Evolutionary conservation across 2,113 vertebrate genomes (phyloP).

Genomic region (Hoplias malabaricus): DNA sequence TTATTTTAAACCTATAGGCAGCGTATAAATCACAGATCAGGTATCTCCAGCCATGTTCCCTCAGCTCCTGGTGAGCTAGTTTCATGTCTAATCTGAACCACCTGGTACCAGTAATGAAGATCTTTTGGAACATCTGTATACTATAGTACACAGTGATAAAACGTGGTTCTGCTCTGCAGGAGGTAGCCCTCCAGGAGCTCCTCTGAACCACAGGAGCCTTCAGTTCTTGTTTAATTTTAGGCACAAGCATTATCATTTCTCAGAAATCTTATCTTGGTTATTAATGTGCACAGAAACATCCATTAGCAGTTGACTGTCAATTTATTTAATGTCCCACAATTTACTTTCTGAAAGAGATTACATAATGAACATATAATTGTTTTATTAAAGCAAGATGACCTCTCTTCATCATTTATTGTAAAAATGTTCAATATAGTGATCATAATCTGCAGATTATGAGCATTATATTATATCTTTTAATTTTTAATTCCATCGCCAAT

Average conservation of each 20-base stretch:
- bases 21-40: not conserved
- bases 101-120: not conserved
- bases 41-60: not conserved
- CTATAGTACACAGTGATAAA: not conserved
- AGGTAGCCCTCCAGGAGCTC: not conserved
- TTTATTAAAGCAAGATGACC: too few relatives aligned
- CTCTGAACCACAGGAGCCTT: not conserved
- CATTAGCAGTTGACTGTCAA: not conserved
- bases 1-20: conserved; percentile 19
- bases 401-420: too few relatives aligned
- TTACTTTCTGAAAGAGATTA: too few relatives aligned
- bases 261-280: not conserved
- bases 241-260: not conserved
- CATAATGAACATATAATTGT: too few relatives aligned
- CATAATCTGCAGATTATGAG: too few relatives aligned
- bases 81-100: not conserved
- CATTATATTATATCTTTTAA: too few relatives aligned
- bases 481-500: too few relatives aligned
- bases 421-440: too few relatives aligned
- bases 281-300: not conserved
- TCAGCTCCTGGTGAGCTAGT: not conserved
- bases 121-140: not conserved
- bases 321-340: not conserved
- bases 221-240: not conserved
- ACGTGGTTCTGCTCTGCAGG: not conserved